Evolutionary conservation across 2,797 vertebrate species (phyloP).

Genomic region (Gymnodraco acuticeps): DNA sequence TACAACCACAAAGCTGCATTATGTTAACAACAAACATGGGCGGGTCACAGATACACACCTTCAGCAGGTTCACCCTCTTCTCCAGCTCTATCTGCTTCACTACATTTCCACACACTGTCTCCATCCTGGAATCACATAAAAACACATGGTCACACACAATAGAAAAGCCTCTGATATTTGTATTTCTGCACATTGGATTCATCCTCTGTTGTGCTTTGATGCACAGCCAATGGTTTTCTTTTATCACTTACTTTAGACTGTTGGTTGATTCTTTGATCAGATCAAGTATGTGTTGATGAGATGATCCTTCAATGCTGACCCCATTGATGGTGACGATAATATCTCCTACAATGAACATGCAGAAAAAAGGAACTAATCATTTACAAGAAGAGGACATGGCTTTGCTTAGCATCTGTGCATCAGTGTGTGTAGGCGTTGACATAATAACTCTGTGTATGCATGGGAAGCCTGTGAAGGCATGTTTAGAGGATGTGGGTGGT

Average conservation of each 20-base stretch:
- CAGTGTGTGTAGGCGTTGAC: background rate
- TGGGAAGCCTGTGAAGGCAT: background rate
- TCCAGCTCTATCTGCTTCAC: conserved; percentile 92
- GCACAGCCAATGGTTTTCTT: background rate
- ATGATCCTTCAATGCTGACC: conserved; percentile 85
- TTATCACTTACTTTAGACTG: conserved; percentile 87
- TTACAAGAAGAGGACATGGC: conserved; percentile 8
- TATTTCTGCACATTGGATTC: background rate
- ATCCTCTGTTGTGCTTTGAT: background rate
- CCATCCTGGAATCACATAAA: conserved; percentile 84
- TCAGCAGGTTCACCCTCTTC: conserved; percentile 88
- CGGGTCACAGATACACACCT: conserved; percentile 81
- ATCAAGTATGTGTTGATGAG: conserved; percentile 89
- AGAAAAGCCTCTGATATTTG: background rate
- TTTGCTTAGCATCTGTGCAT: background rate
- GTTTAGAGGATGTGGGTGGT: conserved; percentile 20
- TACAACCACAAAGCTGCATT: background rate
- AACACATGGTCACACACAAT: background rate
- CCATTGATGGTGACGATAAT: conserved; percentile 92
- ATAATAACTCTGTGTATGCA: background rate
- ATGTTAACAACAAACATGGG: conserved; percentile 6
- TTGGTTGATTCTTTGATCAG: conserved; percentile 91
- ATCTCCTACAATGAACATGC: conserved; percentile 84
- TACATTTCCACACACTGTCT: conserved; percentile 89
- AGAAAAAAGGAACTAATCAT: conserved; percentile 24